Base-by-base conservation (phyloP, 2,888 invertebrate species). In the Polydrusus tereticollis region DNA sequence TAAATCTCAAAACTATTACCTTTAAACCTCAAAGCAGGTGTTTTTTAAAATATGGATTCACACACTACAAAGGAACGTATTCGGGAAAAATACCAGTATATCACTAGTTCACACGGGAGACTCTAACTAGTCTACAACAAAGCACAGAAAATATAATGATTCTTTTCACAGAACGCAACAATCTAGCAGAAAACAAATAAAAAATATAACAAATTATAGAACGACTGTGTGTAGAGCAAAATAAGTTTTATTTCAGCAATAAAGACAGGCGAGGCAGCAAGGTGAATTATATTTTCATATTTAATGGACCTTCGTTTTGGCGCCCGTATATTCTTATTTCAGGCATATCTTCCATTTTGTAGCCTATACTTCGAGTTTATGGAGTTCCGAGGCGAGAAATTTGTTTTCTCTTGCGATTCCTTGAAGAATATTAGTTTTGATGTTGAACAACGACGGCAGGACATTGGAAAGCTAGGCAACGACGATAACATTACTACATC, bases 241-340 rank as follows among this genome's bases (percentile, higher is more conserved):
- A 47, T 47, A 66, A 55, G 69, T 55, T 62, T 57, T 63, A 69
- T 69, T 64, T 36, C 21, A 23, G 57, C 69, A 64, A 69, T 69
- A 69, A 69, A 69, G 69, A 55, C 36, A 55, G n/a, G 21, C 60
- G 23, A 41, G 36, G 36, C 63, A 20, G 23, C 36, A 47, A 52
- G 62, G 47, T 63, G 69, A 69, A 69, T 69, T 62, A 62, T 64
- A 69, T 69, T 69, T 69, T 69, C 69, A 69, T 69, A 69, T 69
- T 69, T 69, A 64, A 69, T 69, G 69, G 57, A 59, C 57, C 69
- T 57, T 63, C 52, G 63, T 63, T 57, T 64, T 69, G 21, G 57
- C 47, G 33, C 12, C 55, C 55, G 52, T 69, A 69, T 63, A 41
- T 69, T 26, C 57, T 43, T 38, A 69, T 63, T 69, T 63, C 55